A percentile compares a stretch with the other conserved stretches of the same genome.
Evolutionary conservation across 2,113 vertebrate genomes (phyloP).

Genomic region (Antechinus stuartii): DNA sequence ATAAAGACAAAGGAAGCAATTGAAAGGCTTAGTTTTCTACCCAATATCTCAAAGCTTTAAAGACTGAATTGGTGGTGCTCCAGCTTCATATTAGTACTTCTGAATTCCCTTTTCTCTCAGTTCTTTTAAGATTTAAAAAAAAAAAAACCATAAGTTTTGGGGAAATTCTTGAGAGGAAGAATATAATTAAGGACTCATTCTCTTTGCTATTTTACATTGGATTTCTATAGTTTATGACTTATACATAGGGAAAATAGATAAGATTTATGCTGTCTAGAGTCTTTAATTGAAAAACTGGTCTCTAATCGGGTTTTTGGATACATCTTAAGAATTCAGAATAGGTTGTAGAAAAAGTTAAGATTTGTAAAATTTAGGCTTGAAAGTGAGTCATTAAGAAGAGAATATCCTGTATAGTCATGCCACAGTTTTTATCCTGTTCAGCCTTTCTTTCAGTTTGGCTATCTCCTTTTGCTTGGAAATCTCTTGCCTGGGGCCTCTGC

Average conservation of each 20-base stretch:
- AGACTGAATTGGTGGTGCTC: neutral
- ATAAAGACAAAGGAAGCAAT: neutral
- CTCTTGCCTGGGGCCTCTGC: neutral
- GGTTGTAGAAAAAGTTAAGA: neutral
- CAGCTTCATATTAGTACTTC: neutral
- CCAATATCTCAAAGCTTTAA: neutral
- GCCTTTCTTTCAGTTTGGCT: neutral
- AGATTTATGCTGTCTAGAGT: neutral
- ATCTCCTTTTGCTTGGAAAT: neutral
- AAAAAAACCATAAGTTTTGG: neutral
- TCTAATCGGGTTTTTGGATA: neutral
- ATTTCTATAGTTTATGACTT: constrained; percentile 16
- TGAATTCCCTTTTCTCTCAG: constrained; percentile 5
- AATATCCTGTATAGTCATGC: neutral
- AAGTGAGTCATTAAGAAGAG: neutral
- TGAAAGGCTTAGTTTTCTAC: constrained; percentile 2
- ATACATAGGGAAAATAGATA: constrained; percentile 4
- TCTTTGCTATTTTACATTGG: neutral
- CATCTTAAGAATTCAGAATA: constrained; percentile 36
- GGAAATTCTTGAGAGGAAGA: constrained; percentile 19
- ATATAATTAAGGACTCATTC: neutral
- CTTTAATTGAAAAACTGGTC: neutral
- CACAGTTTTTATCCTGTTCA: constrained; percentile 42
- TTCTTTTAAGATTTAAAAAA: neutral
- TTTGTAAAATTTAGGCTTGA: constrained; percentile 33